Conservation (phyloP, 2,797 vertebrate species). For the Cheirogaleus major region DNA sequence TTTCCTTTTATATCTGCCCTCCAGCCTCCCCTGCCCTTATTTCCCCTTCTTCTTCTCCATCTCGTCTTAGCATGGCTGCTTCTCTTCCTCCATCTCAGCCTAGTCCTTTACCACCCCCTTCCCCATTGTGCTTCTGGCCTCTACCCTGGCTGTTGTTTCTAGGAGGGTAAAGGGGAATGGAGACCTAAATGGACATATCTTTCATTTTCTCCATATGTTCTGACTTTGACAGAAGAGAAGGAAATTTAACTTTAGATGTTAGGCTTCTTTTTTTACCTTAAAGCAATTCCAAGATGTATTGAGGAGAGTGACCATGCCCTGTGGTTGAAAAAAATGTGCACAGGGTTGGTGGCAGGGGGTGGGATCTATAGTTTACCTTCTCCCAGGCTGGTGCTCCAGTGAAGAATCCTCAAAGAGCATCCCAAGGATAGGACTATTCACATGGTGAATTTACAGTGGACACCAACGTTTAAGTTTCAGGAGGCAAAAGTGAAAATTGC, state of each 20-base stretch:
- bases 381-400: neutral
- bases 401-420: neutral
- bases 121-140: neutral
- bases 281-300: neutral
- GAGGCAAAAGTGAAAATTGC: slow-evolving; percentile 32
- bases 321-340: neutral
- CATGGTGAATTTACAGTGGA: neutral
- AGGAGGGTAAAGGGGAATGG: neutral
- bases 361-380: neutral
- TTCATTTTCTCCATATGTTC: neutral
- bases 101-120: neutral
- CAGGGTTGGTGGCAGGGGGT: neutral
- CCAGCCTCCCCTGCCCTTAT: neutral
- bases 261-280: neutral
- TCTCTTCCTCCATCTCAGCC: neutral
- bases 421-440: neutral
- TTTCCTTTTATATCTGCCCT: neutral
- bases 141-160: neutral
- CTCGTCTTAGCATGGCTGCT: neutral
- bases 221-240: slow-evolving; percentile 19
- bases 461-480: slow-evolving; percentile 1
- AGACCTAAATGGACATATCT: neutral
- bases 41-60: neutral
- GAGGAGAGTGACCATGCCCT: neutral
- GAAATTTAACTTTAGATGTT: neutral